Evolutionary conservation across 1,140 invertebrate genomes (phyloP).

Genomic region (Caenorhabditis tropicalis): DNA sequence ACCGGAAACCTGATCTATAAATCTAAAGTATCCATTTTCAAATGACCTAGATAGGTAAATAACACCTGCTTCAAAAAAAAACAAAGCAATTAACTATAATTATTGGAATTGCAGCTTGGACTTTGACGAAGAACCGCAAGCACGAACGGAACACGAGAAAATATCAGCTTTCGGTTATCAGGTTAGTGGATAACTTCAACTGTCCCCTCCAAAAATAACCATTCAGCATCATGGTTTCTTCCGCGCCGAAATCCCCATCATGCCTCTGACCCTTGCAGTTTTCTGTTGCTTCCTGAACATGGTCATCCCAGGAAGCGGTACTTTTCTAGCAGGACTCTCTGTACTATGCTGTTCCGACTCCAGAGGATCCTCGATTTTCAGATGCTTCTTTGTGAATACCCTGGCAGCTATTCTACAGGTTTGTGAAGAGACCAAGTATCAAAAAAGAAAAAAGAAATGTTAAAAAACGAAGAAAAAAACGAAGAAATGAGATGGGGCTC

Average conservation of each 20-base stretch:
- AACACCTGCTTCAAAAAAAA: not conserved
- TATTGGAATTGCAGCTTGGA: conserved; percentile 36
- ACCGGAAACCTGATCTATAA: too few species aligned
- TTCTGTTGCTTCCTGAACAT: conserved; percentile 54
- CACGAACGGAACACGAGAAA: conserved; percentile 51
- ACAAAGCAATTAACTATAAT: too few species aligned
- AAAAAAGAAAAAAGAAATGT: not conserved
- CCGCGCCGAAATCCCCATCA: conserved; percentile 56
- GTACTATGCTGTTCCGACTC: conserved; percentile 49
- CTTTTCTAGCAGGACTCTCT: conserved; percentile 40
- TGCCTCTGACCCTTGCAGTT: conserved; percentile 55
- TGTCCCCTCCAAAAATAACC: too few species aligned
- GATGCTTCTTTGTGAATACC: conserved; percentile 43
- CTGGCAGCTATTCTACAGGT: conserved; percentile 54
- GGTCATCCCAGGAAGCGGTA: conserved; percentile 50
- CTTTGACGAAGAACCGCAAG: conserved; percentile 54
- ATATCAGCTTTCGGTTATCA: conserved; percentile 52
- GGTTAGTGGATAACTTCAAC: too few species aligned
- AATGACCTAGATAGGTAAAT: too few species aligned
- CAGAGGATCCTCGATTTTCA: conserved; percentile 25
- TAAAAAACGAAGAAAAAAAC: not conserved
- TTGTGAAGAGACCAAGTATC: not conserved
- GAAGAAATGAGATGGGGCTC: not conserved
- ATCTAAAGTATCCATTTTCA: too few species aligned
- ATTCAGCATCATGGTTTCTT: conserved; percentile 57